These are phyloP conservation scores for Paratilapia polleni DNA, from an alignment of 2,113 vertebrate species.

Conservation along the genomic window DNA sequence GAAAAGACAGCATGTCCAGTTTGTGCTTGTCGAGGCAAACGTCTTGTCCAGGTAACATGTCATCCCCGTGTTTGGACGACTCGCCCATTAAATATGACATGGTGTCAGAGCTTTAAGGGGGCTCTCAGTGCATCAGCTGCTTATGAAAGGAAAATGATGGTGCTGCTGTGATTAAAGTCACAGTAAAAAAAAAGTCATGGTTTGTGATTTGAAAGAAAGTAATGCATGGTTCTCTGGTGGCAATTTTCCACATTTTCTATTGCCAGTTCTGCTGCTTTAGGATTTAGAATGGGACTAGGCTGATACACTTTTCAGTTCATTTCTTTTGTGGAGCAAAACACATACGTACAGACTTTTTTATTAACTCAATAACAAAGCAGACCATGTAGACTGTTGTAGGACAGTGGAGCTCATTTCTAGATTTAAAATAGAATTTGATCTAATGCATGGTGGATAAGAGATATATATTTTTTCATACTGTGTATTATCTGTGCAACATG, in stretches of 20 bases:
- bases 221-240: conserved; percentile 26
- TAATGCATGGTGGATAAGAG: not conserved
- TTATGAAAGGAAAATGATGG: conserved; percentile 30
- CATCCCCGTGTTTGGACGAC: conserved; percentile 39
- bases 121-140: conserved; percentile 17
- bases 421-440: not conserved
- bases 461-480: not conserved
- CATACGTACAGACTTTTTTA: not conserved
- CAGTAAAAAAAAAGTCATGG: conserved; percentile 2
- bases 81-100: conserved; percentile 60
- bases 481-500: not conserved
- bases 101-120: conserved; percentile 29
- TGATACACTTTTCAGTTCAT: not conserved
- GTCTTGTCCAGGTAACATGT: conserved; percentile 51
- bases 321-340: conserved; percentile 29
- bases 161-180: conserved; percentile 39
- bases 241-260: conserved; percentile 20
- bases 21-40: conserved; percentile 44
- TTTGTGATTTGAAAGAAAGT: conserved; percentile 46
- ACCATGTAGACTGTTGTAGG: not conserved
- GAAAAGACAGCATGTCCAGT: conserved; percentile 56
- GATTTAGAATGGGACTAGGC: not conserved
- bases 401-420: not conserved
- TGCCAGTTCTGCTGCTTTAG: conserved; percentile 17
- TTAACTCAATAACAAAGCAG: not conserved